Base-by-base conservation (phyloP, 2,797 vertebrate genomes). In the Ptychadena robeensis region DNA sequence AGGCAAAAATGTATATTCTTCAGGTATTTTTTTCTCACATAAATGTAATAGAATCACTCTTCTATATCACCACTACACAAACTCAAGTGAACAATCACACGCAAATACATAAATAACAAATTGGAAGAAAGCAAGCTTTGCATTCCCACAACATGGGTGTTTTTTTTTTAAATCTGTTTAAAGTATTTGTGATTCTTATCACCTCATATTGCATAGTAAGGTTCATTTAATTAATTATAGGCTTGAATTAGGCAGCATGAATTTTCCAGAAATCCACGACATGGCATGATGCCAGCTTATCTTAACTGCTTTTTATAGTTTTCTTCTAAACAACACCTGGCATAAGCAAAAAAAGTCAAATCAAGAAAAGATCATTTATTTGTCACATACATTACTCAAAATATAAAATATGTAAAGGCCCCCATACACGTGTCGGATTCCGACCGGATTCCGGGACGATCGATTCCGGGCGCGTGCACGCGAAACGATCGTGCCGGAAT, bases 191-290 rank as follows among this genome's bases (percentile, higher is more conserved):
- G 63, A 79, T 79, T 79, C 76, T 69, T 79, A 30, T 53, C 44
- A 70, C 65, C 34, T 79, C 65, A 69, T 79, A 79, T 79, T 67
- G 66, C 63, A 67, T 68, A 53, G 75, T 78, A 34, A 67, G 64
- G 64, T 57, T 68, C 38, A 68, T 22, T 40, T 34, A 48, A 78
- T 67, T 79, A 69, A 79, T 69, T 79, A 69, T 79, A 69, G 65
- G 76, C 68, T 66, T 79, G 61, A 79, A 79, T 69, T 79, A 69
- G 66, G 76, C 31, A 69, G 57, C 37, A 59, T 27, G 30, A 69
- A 31, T 59, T 69, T 48, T 79, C 44, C 65, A 79, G 66, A 53
- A 79, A 79, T 69, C 27, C n/a, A 28, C 44, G 57, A 37, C 28
- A 34, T 76, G 76, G 76, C 65, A 59, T 2, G 15, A 34, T 79